Conservation (phyloP, 2,797 vertebrate genomes). For the Ceyx erithaca region DNA sequence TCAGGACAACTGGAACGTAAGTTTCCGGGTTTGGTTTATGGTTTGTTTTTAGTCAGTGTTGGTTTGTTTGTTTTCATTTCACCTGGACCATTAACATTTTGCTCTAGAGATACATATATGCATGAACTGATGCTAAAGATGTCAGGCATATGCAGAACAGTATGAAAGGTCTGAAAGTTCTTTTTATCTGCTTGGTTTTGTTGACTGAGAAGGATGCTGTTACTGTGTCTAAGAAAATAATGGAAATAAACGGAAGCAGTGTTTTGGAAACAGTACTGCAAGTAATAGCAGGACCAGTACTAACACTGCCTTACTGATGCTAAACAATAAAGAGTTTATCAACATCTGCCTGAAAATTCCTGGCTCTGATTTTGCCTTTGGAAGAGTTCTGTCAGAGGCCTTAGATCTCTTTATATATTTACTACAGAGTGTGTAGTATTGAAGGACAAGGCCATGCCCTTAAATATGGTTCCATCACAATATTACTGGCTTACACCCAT, state of each 20-base stretch:
- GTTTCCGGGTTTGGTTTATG: background rate
- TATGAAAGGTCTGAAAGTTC: background rate
- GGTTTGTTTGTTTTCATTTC: background rate
- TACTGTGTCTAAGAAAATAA: background rate
- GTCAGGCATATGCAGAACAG: background rate
- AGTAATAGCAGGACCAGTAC: background rate
- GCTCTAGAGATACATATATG: accelerated
- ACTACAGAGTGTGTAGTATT: background rate
- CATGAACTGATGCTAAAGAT: background rate
- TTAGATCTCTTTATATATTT: background rate
- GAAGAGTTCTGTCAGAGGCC: background rate
- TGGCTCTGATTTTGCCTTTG: background rate
- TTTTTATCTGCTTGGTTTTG: background rate
- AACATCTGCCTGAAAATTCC: background rate
- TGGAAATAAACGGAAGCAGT: background rate
- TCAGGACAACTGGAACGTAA: background rate
- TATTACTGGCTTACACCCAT: background rate
- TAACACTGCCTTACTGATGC: background rate
- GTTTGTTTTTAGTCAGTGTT: background rate
- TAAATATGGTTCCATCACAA: background rate
- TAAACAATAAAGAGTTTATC: background rate
- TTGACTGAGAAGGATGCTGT: background rate
- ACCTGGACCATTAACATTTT: background rate
- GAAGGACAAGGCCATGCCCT: background rate
- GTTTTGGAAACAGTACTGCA: background rate